Base-by-base conservation (phyloP, 2,113 vertebrate genomes). In the Pygoscelis antarcticus region DNA sequence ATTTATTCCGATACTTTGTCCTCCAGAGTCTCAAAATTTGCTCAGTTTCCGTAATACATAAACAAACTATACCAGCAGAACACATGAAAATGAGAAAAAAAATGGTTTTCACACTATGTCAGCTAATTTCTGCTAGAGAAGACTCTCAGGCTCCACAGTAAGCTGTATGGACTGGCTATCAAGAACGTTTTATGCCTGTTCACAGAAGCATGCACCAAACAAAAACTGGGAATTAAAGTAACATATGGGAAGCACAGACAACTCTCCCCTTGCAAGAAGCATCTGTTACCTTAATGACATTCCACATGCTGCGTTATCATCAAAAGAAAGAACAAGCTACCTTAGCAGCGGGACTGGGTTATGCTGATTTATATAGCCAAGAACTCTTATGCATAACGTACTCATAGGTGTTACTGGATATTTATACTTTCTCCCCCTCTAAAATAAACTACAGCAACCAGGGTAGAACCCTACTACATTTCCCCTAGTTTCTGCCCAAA, bases 371-470 rank as follows among this genome's bases (percentile, higher is more conserved):
- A 34, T 21, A 42, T 38, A 82, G 64, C 49, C 46, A 49, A 30
- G 52, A n/a, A 18, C 29, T 12, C 46, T 32, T 61, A 61, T 3
- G 16, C 4, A 3, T 16, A 6, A 30, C 0, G 2, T 61, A 44
- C 25, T 62, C 6, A 6, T 2, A 62, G 34, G 4, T 25, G n/a
- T 55, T 71, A 58, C 16, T 32, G 0, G 0, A 1, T 65, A 29
- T 44, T 71, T 55, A 4, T 18, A 17, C 15, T 32, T 58, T 52
- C 10, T n/a, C 18, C 19, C 10, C 12, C 36, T 51, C 44, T 52
- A 26, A 84, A 82, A 47, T 42, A 64, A 83, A 61, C 25, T 55
- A 30, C 6, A 42, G 52, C 16, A 62, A 42, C 18, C 22, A 22
- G 6, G 6, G 3, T 20, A 52, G 36, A 42, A 32, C 10, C 10